Percentiles rank a stretch among this genome's conserved stretches.
phyloP scores from a whole-genome alignment of 1,140 invertebrate genomes.

The Planococcus citri region DNA sequence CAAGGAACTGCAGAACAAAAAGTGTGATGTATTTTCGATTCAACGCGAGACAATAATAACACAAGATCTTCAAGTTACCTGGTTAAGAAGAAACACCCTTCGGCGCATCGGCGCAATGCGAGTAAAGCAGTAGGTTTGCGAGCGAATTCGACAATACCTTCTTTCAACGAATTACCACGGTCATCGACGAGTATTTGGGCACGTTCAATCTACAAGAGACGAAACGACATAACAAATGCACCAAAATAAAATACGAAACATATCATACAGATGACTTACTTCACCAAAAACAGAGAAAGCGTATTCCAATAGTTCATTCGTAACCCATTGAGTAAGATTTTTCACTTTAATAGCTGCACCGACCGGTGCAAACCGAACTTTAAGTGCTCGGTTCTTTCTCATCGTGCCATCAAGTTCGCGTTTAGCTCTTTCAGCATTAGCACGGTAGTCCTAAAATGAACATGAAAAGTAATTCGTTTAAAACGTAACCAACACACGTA shows the following conservation, averaged over 20 bases:
- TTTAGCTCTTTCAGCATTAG: slow-evolving; percentile 93
- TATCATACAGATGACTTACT: slow-evolving; percentile 32
- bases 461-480: no score
- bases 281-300: slow-evolving; percentile 91
- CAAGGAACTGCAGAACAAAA: slow-evolving; percentile 45
- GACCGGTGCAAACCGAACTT: slow-evolving; percentile 91
- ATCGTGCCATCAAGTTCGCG: slow-evolving; percentile 79
- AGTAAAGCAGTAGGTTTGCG: slow-evolving; percentile 76
- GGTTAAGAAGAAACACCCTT: slow-evolving; percentile 89
- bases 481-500: no score
- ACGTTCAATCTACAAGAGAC: slow-evolving; percentile 55
- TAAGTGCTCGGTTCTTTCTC: slow-evolving; percentile 70
- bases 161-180: slow-evolving; percentile 81
- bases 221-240: slow-evolving; percentile 6
- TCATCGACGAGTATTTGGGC: slow-evolving; percentile 93
- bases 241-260: neutral
- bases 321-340: slow-evolving; percentile 82
- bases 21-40: no score
- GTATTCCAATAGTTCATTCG: slow-evolving; percentile 88
- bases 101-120: slow-evolving; percentile 78
- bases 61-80: slow-evolving; percentile 42
- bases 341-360: slow-evolving; percentile 83
- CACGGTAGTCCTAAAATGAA: slow-evolving; percentile 67
- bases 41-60: neutral
- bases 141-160: slow-evolving; percentile 92